Evolutionary conservation across 1,140 invertebrate species (phyloP).

Genomic region (Phthorimaea operculella): DNA sequence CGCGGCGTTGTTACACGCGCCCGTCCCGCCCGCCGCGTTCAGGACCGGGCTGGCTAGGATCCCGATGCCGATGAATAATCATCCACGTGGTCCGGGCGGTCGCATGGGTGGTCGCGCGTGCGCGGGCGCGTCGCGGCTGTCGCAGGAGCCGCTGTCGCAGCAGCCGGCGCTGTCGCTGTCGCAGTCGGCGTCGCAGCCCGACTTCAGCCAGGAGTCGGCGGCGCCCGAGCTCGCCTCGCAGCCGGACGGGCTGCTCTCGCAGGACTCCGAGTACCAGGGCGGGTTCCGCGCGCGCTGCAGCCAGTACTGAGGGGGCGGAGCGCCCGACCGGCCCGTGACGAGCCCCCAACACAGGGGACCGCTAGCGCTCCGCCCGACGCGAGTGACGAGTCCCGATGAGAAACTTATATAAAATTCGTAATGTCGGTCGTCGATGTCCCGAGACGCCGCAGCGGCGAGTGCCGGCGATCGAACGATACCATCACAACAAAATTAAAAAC

Average conservation of each 20-base stretch:
- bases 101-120: constrained; percentile 31
- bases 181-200: constrained; percentile 82
- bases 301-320: constrained; percentile 71
- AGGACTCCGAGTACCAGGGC: constrained; percentile 93
- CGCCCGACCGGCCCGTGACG: constrained; percentile 21
- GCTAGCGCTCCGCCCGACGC: constrained; percentile 14
- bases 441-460: not conserved
- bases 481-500: constrained; percentile 9
- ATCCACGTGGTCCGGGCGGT: constrained; percentile 10
- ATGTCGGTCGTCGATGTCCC: not conserved
- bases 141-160: constrained; percentile 73
- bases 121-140: too few species aligned
- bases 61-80: too few species aligned
- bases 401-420: not conserved
- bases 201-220: constrained; percentile 89
- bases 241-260: constrained; percentile 92
- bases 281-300: constrained; percentile 72
- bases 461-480: constrained; percentile 7
- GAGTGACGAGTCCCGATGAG: not conserved
- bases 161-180: constrained; percentile 76
- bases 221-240: constrained; percentile 93
- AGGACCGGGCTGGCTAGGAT: too few species aligned
- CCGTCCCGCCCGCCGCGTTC: constrained; percentile 88
- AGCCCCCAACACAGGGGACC: constrained; percentile 14
- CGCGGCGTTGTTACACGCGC: constrained; percentile 78